These are phyloP conservation scores for Dasysyrphus tricinctus DNA, from an alignment of 2,888 invertebrate species.

Conservation along the genomic window DNA sequence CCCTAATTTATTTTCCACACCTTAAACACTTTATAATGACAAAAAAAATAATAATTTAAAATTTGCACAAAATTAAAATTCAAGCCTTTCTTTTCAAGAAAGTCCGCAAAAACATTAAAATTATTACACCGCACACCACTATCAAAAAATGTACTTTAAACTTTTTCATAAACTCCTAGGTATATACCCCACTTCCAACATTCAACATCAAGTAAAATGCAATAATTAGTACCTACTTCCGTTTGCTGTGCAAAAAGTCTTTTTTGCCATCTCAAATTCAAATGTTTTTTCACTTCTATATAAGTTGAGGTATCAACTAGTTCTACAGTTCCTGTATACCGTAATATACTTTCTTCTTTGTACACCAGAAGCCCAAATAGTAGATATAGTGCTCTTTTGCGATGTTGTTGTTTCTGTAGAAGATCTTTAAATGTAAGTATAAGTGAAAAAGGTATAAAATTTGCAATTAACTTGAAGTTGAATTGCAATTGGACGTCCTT, in stretches of 20 bases:
- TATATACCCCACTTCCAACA: not conserved
- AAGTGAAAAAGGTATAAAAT: conserved; percentile 45
- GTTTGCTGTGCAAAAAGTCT: not conserved
- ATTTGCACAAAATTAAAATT: conserved; percentile 25
- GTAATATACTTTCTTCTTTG: not conserved
- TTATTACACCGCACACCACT: not conserved
- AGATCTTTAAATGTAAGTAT: conserved; percentile 8
- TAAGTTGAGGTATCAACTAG: not conserved
- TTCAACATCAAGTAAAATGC: conserved; percentile 18
- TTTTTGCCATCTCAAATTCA: conserved; percentile 17
- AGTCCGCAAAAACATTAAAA: not conserved
- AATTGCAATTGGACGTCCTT: conserved; percentile 58
- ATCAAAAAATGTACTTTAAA: not conserved
- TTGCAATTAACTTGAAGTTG: conserved; percentile 68
- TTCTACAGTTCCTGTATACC: not conserved
- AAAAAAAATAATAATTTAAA: not conserved
- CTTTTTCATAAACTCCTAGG: not conserved
- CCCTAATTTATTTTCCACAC: not conserved
- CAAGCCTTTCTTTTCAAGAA: not conserved
- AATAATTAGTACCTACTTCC: conserved; percentile 22
- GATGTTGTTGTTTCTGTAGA: not conserved
- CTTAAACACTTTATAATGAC: not conserved
- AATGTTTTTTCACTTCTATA: not conserved
- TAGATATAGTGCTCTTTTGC: not conserved
- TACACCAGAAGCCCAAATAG: conserved; percentile 27